Evolutionary conservation across 2,888 invertebrate species (phyloP), one percentile per base, ranked within the genome.

Genomic region (Nomada goodeniana): DNA sequence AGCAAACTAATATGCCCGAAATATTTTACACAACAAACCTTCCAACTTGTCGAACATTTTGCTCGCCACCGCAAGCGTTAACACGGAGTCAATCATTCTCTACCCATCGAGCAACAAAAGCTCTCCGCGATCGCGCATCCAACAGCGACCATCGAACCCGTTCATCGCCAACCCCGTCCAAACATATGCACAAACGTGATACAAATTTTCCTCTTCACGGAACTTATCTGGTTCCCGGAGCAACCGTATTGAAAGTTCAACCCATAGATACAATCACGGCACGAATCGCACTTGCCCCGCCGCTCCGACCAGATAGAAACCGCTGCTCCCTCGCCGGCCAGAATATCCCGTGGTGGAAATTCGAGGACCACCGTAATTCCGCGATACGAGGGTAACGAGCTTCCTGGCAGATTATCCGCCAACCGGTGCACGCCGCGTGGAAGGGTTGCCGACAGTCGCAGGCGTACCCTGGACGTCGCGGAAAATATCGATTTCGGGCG

Each of bases 401-500:
- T 87, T 91, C 86, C 89, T 82, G 82, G 76, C 86, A 85, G 91
- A 91, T 91, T 90, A 91, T 91, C 90, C 89, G 80, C 78, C 67
- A 70, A 20, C 65, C 70, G 61, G 15, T 77, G 70, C 60, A 69
- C 57, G 68, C 70, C 76, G 50, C 65, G 65, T 71, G 57, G 77
- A 80, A 83, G 86, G 84, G 78, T 80, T 79, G 84, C 73, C 82
- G 83, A 85, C 82, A 81, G 61, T 77, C 50, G 53, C 50, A 52
- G 77, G 77, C 78, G 80, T 81, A 82, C 78, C 86, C 76, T 81
- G 64, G 79, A 36, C 84, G 71, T 86, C 87, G 87, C 89, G 88
- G 89, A 90, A 90, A 90, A 90, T 92, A 92, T 92, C 91, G 90
- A 91, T 91, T 86, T 75, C n/a, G 71, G 67, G 79, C 69, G 74